Conservation (phyloP, 2,797 vertebrate genomes). For the Sebastolobus alascanus region DNA sequence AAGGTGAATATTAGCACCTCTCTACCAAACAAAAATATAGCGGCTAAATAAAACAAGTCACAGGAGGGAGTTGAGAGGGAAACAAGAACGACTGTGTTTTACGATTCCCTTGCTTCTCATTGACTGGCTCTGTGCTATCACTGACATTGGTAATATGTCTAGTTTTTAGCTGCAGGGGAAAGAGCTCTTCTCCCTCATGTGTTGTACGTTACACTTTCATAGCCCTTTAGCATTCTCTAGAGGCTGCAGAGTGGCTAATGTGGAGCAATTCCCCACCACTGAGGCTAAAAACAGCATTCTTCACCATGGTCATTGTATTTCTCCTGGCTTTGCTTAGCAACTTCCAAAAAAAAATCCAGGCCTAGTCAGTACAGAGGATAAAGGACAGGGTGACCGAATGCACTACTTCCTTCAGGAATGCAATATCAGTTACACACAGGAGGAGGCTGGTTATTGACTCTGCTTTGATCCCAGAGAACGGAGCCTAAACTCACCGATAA, state of each 20-base stretch:
- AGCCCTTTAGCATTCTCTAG: conserved; percentile 36
- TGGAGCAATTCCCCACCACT: conserved; percentile 51
- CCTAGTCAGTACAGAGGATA: conserved; percentile 35
- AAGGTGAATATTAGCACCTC: background rate
- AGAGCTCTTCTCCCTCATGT: conserved; percentile 26
- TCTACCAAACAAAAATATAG: conserved; percentile 9
- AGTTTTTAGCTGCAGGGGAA: conserved; percentile 38
- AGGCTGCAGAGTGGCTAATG: conserved; percentile 53
- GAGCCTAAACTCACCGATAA: conserved; percentile 41
- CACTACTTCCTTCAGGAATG: conserved; percentile 24
- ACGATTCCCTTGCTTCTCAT: conserved; percentile 49
- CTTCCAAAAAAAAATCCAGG: conserved; percentile 46
- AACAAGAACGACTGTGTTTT: conserved; percentile 25
- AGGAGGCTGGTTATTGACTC: conserved; percentile 30
- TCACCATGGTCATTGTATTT: conserved; percentile 58
- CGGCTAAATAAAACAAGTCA: conserved; percentile 28
- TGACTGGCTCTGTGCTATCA: conserved; percentile 13
- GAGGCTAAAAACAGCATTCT: conserved; percentile 70
- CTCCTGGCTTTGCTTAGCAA: conserved; percentile 67
- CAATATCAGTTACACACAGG: conserved; percentile 31
- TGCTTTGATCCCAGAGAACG: conserved; percentile 41
- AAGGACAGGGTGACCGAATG: conserved; percentile 49
- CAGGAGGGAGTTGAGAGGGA: conserved; percentile 18
- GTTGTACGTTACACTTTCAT: conserved; percentile 40
- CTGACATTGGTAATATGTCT: conserved; percentile 47